Evolutionary conservation across 2,888 invertebrate genomes (phyloP), one percentile per base, ranked within the genome.

Genomic region (Zeuzera pyrina): DNA sequence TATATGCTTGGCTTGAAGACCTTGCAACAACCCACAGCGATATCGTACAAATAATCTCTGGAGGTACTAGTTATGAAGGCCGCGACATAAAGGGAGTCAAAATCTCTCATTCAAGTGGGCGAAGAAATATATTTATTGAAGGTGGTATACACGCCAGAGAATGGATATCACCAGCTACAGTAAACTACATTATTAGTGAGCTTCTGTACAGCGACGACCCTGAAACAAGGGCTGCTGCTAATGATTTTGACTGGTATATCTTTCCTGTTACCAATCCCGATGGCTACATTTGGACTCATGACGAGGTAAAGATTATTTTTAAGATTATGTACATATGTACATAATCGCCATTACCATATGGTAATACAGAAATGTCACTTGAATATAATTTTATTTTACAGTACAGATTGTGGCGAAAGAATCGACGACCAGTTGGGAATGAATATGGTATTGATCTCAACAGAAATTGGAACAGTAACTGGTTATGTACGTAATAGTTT

Each of bases 181-280:
- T 85, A 0, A 86, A 88, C 15, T 91, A 81, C 39, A 78, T 90
- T 3, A 58, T 86, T n/a, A 84, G 87, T 47, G 83, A 89, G 44
- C 61, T 91, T 2, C 45, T 89, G 26, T 86, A 85, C 10, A 88
- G 87, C 41, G 47, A 64, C 1, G 62, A 87, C 38, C 43, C 58
- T 0, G 74, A 79, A 3, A 61, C 84, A 0, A 64, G 63, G 35
- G 53, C 68, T 1, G 73, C 85, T 24, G 87, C 86, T 0, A 67
- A 72, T n/a, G 78, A 74, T 35, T 85, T 78, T 48, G 90, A 92
- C 50, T 93, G 91, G 89, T 90, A 91, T 52, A 83, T 93, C 23
- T 84, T 92, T 38, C 92, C 93, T 0, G 85, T 89, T 1, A 83
- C 88, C 6, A 93, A 93, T 58, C 93, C 92, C 15, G 93, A 93